Evolutionary conservation across 53 echinoderm and acorn worm species (phyloP).

Genomic region (Zoroaster sp.): DNA sequence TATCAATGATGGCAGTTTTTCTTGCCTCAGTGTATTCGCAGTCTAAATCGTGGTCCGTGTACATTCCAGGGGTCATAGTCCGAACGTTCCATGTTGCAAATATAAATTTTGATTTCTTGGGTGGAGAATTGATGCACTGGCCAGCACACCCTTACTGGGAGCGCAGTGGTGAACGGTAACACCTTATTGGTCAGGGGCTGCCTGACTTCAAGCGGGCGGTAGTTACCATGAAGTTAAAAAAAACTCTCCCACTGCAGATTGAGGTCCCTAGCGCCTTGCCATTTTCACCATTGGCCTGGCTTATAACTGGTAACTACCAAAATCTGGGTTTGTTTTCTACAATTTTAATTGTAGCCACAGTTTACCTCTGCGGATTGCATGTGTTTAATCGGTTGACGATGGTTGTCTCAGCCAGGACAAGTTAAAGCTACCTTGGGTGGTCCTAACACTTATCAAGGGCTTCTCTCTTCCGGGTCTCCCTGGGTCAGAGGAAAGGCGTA

Average conservation of each 20-base stretch:
- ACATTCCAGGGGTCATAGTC: not conserved
- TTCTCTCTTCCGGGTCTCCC: not conserved
- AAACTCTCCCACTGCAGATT: not conserved
- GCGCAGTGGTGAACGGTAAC: not conserved
- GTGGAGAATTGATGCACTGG: too few relatives aligned
- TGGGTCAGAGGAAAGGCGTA: not conserved
- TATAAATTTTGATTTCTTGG: too few relatives aligned
- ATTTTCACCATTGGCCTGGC: not conserved
- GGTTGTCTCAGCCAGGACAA: not conserved
- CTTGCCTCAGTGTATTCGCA: not conserved
- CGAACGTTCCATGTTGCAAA: too few relatives aligned
- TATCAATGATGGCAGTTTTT: not conserved
- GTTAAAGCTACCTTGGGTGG: conserved; percentile 12
- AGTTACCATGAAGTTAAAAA: not conserved
- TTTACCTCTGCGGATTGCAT: not conserved
- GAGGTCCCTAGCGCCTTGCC: not conserved
- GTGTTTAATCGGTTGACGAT: too few relatives aligned
- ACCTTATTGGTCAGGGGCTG: not conserved
- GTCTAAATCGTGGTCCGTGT: not conserved
- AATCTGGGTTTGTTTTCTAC: not conserved
- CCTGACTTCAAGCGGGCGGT: too few relatives aligned
- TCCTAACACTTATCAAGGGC: conserved; percentile 35
- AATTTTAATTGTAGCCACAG: not conserved
- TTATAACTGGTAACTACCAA: not conserved
- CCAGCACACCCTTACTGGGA: not conserved